Evolutionary conservation across 1,140 invertebrate species (phyloP), one percentile per base, ranked within the genome.

Genomic region (Brachionus rubens): DNA sequence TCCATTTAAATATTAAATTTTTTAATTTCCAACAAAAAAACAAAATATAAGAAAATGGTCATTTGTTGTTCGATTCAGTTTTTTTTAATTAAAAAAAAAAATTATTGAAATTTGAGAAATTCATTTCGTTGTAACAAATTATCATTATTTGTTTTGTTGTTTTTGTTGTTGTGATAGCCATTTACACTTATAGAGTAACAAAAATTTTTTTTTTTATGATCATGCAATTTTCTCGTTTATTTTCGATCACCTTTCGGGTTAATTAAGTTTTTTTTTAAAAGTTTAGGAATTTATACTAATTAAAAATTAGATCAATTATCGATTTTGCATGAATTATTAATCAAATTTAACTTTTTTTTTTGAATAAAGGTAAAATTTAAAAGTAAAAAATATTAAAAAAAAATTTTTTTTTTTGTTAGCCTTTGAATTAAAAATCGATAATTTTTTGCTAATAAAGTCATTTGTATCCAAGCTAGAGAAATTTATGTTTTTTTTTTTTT

Each of bases 371-470:
- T 33, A 59, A 28, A 33, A 33, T 59, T 59, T 59, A 2, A 10
- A 16, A 30, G 9, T 10, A 19, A 33, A 19, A 59, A n/a, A n/a
- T n/a, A n/a, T n/a, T n/a, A n/a, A n/a, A 40, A 59, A 36, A 5
- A 9, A 36, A 36, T 36, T 36, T 36, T 36, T 36, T 9, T 5
- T 9, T 59, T 33, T 33, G 54, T 59, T 59, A 7, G 28, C 36
- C 36, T 33, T 36, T n/a, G 54, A 28, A 59, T 59, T 59, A 59
- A 59, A 59, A 59, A 59, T 59, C 54, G 54, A 59, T 59, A 59
- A 59, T 28, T 33, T 36, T 36, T 59, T 33, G 28, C 19, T 33
- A 59, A 59, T 33, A 36, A 59, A 59, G 36, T 33, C 16, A 59
- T 33, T 59, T 59, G 54, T 59, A 59, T 59, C 54, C 54, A 59